Evolutionary conservation across 2,888 invertebrate genomes (phyloP).

Genomic region (Microplitis deprimator): DNA sequence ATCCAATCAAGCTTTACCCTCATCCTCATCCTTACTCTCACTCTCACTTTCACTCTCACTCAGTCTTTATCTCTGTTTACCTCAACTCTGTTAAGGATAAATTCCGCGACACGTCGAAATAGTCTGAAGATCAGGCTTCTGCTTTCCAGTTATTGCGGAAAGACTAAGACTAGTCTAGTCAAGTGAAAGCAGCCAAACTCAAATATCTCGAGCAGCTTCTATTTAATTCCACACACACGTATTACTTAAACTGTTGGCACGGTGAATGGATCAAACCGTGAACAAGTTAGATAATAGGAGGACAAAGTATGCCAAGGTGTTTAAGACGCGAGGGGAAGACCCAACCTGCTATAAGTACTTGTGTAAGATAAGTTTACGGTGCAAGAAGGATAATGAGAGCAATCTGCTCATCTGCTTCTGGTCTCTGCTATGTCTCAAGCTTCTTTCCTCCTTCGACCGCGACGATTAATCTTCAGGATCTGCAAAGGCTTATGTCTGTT

Average conservation of each 20-base stretch:
- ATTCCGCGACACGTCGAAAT: slow-evolving; percentile 32
- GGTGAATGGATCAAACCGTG: slow-evolving; percentile 37
- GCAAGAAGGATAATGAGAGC: slow-evolving; percentile 60
- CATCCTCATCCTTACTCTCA: too few species aligned
- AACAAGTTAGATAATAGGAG: slow-evolving; percentile 43
- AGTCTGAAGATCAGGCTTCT: slow-evolving; percentile 44
- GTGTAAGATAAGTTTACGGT: slow-evolving; percentile 53
- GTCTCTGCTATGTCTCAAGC: slow-evolving; percentile 57
- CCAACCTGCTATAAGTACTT: background rate
- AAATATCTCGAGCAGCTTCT: background rate
- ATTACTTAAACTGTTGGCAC: background rate
- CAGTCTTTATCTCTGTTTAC: background rate
- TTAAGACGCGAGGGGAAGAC: slow-evolving; percentile 37
- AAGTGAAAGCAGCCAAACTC: background rate
- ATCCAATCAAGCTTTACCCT: slow-evolving; percentile 35
- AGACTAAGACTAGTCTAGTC: slow-evolving; percentile 39
- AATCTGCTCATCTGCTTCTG: slow-evolving; percentile 58
- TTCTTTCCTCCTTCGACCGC: slow-evolving; percentile 49
- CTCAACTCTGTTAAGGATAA: slow-evolving; percentile 20
- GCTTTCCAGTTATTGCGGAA: slow-evolving; percentile 56
- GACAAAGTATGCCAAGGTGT: slow-evolving; percentile 42
- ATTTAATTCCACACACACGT: background rate
- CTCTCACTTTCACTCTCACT: too few species aligned
- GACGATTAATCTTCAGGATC: slow-evolving; percentile 37
- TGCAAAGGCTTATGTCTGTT: slow-evolving; percentile 31